A percentile compares a stretch with the other conserved stretches of the same genome.
phyloP scores from a whole-genome alignment of 37 sponge, comb jelly and placozoan genomes.

The Bolinopsis microptera region DNA sequence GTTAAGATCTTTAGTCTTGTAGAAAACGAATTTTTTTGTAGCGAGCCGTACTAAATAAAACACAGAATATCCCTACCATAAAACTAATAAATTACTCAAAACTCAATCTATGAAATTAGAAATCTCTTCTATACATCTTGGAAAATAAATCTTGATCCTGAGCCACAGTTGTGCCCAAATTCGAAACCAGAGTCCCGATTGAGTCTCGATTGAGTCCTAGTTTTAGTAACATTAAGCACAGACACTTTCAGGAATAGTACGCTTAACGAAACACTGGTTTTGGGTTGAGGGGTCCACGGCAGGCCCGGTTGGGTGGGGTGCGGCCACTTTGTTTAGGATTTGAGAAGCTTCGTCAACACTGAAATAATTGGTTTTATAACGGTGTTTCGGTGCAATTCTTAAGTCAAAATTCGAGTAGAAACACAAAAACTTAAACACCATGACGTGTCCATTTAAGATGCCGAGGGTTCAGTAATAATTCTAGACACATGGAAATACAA shows the following conservation, averaged over 20 bases:
- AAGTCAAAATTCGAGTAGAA: too few relatives aligned
- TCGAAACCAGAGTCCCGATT: too few relatives aligned
- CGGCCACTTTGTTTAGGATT: neutral
- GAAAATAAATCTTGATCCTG: too few relatives aligned
- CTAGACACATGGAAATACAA: too few relatives aligned
- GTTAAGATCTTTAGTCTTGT: too few relatives aligned
- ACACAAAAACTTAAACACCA: too few relatives aligned
- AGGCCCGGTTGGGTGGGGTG: neutral
- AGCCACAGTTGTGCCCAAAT: too few relatives aligned
- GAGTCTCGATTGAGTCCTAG: neutral
- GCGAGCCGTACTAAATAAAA: neutral
- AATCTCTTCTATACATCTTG: too few relatives aligned
- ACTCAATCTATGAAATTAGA: neutral
- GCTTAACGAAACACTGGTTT: slow-evolving; percentile 22
- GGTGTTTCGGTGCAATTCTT: too few relatives aligned
- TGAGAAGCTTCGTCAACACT: neutral
- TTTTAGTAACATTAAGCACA: neutral
- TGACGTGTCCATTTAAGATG: too few relatives aligned
- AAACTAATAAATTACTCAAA: neutral
- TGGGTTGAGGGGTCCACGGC: neutral
- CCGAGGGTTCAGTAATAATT: neutral
- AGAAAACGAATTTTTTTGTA: too few relatives aligned
- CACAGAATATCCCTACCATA: neutral
- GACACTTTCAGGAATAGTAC: slow-evolving; percentile 10
- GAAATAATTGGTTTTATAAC: neutral